These are phyloP conservation scores for Chloropsis cyanopogon DNA, from an alignment of 2,113 vertebrate genomes.

Conservation along the genomic window DNA sequence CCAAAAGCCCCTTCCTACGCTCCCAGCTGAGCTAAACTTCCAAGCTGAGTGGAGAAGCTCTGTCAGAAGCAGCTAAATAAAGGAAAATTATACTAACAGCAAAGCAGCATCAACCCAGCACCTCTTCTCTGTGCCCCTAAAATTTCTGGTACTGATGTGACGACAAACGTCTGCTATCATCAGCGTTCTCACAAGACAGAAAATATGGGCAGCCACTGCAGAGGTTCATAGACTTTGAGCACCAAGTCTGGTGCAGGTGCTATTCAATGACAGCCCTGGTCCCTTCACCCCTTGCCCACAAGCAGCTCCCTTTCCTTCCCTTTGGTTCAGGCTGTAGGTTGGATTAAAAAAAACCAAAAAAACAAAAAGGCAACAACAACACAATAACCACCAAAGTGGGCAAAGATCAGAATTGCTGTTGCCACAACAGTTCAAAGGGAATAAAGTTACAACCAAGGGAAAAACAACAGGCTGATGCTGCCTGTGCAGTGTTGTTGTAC, in stretches of 20 bases:
- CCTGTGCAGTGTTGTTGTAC: too few species aligned
- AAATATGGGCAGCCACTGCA: not conserved
- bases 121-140: not conserved
- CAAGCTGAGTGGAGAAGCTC: not conserved
- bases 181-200: not conserved
- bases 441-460: not conserved
- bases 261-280: not conserved
- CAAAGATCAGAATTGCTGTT: not conserved
- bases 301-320: not conserved
- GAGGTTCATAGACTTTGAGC: not conserved
- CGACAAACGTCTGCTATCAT: not conserved
- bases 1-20: not conserved
- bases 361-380: too few species aligned
- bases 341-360: not conserved
- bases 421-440: not conserved
- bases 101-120: not conserved
- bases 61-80: not conserved
- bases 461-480: not conserved
- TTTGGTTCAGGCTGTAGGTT: too few species aligned
- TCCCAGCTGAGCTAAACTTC: not conserved
- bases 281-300: not conserved
- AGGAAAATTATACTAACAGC: not conserved
- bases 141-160: not conserved
- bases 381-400: too few species aligned
- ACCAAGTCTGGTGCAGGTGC: not conserved